Percentiles rank a stretch among this genome's conserved stretches.
These are phyloP conservation scores for Hippocampus guttulatus DNA, from an alignment of 2,113 vertebrate species.

Conservation along the genomic window DNA sequence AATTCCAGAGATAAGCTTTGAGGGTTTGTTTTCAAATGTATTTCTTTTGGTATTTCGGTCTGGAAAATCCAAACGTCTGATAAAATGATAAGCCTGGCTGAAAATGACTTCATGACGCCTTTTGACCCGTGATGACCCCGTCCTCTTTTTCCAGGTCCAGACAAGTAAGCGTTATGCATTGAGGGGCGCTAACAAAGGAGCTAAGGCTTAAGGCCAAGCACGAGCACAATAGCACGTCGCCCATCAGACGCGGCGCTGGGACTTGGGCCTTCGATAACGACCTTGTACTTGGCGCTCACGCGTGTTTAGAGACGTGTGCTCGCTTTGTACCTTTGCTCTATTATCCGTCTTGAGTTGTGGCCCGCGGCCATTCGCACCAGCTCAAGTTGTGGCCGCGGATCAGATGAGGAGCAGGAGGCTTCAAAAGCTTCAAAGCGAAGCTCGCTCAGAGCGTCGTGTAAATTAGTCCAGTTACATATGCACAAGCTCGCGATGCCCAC, in stretches of 20 bases:
- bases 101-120: constrained; percentile 24
- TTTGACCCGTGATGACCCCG: constrained; percentile 50
- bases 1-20: too few relatives aligned
- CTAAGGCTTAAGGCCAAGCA: constrained; percentile 59
- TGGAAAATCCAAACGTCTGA: too few relatives aligned
- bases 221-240: constrained; percentile 60
- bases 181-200: constrained; percentile 52
- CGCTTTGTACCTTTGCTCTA: constrained; percentile 71
- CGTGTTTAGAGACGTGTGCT: constrained; percentile 55
- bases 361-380: constrained; percentile 14
- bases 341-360: constrained; percentile 1
- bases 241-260: constrained; percentile 61
- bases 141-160: constrained; percentile 55
- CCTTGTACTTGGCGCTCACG: constrained; percentile 57
- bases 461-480: constrained; percentile 76
- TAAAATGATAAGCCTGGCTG: background rate
- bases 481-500: constrained; percentile 60
- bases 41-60: too few relatives aligned
- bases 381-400: constrained; percentile 55
- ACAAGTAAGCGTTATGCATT: constrained; percentile 55
- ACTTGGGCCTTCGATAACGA: constrained; percentile 55
- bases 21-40: too few relatives aligned
- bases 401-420: constrained; percentile 58
- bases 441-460: constrained; percentile 69
- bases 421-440: constrained; percentile 67